These are phyloP conservation scores for Lutjanus argentimaculatus DNA, from an alignment of 2,797 vertebrate genomes.

Conservation along the genomic window DNA sequence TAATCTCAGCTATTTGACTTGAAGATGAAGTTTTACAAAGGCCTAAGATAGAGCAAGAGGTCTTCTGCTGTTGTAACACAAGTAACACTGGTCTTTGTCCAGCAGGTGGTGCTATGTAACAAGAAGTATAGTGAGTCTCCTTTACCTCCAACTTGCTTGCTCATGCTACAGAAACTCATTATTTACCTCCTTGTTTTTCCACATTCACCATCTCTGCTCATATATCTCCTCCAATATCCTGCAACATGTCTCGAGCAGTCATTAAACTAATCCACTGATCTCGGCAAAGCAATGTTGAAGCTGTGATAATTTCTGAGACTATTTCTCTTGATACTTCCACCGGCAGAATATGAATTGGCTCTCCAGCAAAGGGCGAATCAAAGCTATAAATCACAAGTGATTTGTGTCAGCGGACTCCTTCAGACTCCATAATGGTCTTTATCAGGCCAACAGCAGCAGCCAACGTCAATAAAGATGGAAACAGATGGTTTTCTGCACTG, in stretches of 20 bases:
- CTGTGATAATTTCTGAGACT: constrained; percentile 39
- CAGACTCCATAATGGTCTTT: constrained; percentile 59
- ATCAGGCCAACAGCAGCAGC: constrained; percentile 67
- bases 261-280: constrained; percentile 45
- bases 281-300: constrained; percentile 6
- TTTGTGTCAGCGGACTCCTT: constrained; percentile 63
- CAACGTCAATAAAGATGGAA: constrained; percentile 37
- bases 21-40: background rate
- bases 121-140: background rate
- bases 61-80: fast-evolving
- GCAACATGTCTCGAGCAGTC: constrained; percentile 12
- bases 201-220: background rate
- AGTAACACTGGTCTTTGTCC: constrained; percentile 39
- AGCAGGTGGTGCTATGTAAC: constrained; percentile 67
- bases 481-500: constrained; percentile 45
- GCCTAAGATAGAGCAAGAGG: background rate
- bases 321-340: constrained; percentile 42
- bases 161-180: background rate
- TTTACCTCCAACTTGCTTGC: background rate
- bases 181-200: background rate
- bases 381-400: constrained; percentile 72
- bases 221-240: constrained; percentile 12
- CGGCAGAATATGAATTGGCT: constrained; percentile 60
- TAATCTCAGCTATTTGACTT: background rate
- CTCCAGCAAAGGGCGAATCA: constrained; percentile 46